phyloP scores from a whole-genome alignment of 1,140 invertebrate species.

The Bombus breviceps region DNA sequence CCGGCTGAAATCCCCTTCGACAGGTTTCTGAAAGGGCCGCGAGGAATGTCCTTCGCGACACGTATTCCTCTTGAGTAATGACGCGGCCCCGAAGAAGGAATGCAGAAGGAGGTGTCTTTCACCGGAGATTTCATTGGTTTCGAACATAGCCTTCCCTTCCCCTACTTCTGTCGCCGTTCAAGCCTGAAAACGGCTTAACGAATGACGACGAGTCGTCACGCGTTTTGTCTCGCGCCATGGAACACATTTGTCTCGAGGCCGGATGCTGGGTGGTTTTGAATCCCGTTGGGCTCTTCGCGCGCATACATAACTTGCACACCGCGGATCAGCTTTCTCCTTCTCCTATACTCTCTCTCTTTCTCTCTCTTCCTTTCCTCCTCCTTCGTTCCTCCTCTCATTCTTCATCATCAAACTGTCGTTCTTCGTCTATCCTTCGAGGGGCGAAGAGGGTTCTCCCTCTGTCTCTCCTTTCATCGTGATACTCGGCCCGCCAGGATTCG shows the following conservation, averaged over 20 bases:
- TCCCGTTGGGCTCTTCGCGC: constrained; percentile 49
- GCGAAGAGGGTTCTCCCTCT: constrained; percentile 4
- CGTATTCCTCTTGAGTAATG: constrained; percentile 68
- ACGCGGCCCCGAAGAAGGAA: constrained; percentile 56
- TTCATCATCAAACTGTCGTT: constrained; percentile 23
- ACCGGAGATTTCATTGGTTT: constrained; percentile 61
- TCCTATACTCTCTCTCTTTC: background rate
- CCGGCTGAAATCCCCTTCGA: constrained; percentile 29
- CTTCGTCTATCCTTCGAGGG: constrained; percentile 4
- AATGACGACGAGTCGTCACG: constrained; percentile 62
- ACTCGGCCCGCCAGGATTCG: constrained; percentile 59
- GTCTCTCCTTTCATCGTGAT: constrained; percentile 63
- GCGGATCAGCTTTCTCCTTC: constrained; percentile 36
- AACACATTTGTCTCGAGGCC: constrained; percentile 66
- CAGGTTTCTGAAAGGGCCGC: constrained; percentile 45
- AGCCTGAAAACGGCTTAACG: constrained; percentile 67
- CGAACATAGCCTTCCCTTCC: constrained; percentile 47
- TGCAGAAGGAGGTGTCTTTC: constrained; percentile 62
- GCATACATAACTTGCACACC: constrained; percentile 48
- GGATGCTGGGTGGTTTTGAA: constrained; percentile 62
- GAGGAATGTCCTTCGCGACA: constrained; percentile 68
- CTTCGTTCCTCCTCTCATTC: constrained; percentile 7
- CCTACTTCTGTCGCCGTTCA: constrained; percentile 42
- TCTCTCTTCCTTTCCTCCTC: background rate
- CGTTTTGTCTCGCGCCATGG: constrained; percentile 66